phyloP scores from a whole-genome alignment of 2,888 invertebrate genomes.

The Taphrorychus bicolor region DNA sequence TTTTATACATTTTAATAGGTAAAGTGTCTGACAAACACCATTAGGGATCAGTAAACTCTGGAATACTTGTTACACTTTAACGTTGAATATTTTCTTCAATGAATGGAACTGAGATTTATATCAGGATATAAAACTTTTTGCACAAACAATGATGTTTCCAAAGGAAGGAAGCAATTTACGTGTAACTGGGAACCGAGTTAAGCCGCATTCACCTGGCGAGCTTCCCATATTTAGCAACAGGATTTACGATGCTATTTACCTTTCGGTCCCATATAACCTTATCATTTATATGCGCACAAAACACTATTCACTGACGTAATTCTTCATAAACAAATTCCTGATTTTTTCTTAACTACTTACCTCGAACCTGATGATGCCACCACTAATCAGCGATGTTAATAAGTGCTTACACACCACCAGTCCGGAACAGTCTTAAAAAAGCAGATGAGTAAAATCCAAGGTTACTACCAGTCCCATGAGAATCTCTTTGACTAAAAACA shows the following conservation, averaged over 20 bases:
- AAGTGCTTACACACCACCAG: background rate
- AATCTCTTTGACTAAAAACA: background rate
- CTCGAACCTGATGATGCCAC: background rate
- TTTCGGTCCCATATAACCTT: background rate
- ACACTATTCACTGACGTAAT: background rate
- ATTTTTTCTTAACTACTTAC: background rate
- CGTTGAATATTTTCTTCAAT: no score
- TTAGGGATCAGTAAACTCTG: background rate
- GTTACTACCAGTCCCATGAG: background rate
- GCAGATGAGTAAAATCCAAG: conserved; percentile 5
- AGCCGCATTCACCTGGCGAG: conserved; percentile 13
- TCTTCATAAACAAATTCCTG: background rate
- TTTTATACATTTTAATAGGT: background rate
- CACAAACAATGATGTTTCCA: no score
- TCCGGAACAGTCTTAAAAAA: conserved; percentile 4
- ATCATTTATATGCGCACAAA: no score
- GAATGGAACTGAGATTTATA: no score
- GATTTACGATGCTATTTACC: conserved; percentile 3
- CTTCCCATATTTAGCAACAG: background rate
- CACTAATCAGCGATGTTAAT: background rate
- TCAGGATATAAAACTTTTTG: no score
- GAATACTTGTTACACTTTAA: no score
- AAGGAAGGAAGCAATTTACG: conserved; percentile 31
- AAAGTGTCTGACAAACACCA: background rate
- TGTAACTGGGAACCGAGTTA: conserved; percentile 27